phyloP scores from a whole-genome alignment of 2,888 invertebrate species.

The Mamestra brassicae region DNA sequence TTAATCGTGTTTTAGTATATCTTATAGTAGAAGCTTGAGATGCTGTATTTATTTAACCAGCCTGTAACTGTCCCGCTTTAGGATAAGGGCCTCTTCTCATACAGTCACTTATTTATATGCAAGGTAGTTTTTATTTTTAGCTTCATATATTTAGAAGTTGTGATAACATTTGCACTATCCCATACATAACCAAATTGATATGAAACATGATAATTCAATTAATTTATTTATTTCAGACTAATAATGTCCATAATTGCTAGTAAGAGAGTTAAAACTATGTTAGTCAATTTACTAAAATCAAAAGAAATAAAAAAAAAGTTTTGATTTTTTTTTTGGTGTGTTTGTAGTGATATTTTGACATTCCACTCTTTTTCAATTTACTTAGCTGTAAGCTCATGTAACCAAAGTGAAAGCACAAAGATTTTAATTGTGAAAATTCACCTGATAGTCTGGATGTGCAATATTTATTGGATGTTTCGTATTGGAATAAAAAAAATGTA shows the following conservation, averaged over 20 bases:
- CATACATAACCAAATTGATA: not conserved
- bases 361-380: slow-evolving; percentile 42
- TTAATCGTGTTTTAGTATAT: not conserved
- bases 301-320: not conserved
- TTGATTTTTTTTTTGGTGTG: slow-evolving; percentile 28
- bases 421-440: slow-evolving; percentile 57
- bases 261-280: too few relatives aligned
- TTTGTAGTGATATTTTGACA: slow-evolving; percentile 44
- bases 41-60: slow-evolving; percentile 3
- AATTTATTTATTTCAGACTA: too few relatives aligned
- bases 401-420: slow-evolving; percentile 73
- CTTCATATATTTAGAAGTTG: not conserved
- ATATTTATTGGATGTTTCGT: slow-evolving; percentile 66
- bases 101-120: not conserved
- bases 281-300: too few relatives aligned
- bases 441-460: slow-evolving; percentile 69
- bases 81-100: not conserved
- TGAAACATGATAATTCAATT: not conserved
- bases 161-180: slow-evolving; percentile 2
- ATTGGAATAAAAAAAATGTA: slow-evolving; percentile 61
- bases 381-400: slow-evolving; percentile 49
- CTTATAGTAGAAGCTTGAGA: not conserved
- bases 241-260: too few relatives aligned
- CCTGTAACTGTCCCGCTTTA: not conserved
- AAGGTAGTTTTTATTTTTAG: not conserved